These are phyloP conservation scores for Leiothrix lutea DNA, from an alignment of 2,113 vertebrate species.

Conservation along the genomic window DNA sequence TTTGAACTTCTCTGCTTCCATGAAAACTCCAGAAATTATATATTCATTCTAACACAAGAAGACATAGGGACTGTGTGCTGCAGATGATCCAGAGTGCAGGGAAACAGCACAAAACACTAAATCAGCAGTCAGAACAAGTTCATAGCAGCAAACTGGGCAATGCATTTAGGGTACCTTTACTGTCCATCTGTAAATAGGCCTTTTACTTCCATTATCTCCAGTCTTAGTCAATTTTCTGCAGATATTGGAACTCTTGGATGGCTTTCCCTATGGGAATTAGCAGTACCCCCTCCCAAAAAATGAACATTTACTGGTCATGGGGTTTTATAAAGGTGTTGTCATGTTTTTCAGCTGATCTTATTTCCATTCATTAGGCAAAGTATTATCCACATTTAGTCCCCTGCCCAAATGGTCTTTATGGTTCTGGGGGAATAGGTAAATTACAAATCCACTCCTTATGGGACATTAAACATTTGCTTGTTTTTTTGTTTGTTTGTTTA, in stretches of 20 bases:
- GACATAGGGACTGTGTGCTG: background rate
- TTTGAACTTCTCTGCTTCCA: background rate
- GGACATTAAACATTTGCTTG: background rate
- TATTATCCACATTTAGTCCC: background rate
- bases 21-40: background rate
- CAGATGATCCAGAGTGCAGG: background rate
- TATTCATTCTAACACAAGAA: background rate
- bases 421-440: background rate
- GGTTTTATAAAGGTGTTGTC: background rate
- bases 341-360: background rate
- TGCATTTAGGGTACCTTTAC: background rate
- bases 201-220: background rate
- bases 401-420: background rate
- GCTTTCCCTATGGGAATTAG: background rate
- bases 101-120: background rate
- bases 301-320: background rate
- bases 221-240: background rate
- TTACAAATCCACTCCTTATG: background rate
- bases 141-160: background rate
- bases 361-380: background rate
- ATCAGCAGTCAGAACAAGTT: background rate
- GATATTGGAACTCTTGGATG: background rate
- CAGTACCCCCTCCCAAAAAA: background rate
- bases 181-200: background rate
- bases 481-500: background rate